A percentile compares a stretch with the other conserved stretches of the same genome.
These are phyloP conservation scores for Gopherus flavomarginatus DNA, from an alignment of 2,113 vertebrate genomes.

Conservation along the genomic window DNA sequence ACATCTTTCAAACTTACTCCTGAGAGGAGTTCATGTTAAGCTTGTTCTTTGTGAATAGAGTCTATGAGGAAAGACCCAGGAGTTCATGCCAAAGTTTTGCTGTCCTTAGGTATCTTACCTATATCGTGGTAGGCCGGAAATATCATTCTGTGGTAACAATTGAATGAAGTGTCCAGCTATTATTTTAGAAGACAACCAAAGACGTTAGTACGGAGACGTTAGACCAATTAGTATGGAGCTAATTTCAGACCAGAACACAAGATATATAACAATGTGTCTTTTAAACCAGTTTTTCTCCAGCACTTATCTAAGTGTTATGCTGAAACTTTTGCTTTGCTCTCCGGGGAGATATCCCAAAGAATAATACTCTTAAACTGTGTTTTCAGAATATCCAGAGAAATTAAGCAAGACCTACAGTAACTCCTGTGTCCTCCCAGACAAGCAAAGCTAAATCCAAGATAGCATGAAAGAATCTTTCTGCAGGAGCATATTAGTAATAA, in stretches of 20 bases:
- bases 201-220: no score
- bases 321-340: background rate
- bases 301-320: background rate
- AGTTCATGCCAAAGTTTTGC: constrained; percentile 3
- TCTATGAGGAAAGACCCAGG: background rate
- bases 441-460: background rate
- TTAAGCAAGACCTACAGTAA: background rate
- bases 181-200: background rate
- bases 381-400: constrained; percentile 2
- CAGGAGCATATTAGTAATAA: background rate
- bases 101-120: background rate
- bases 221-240: background rate
- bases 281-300: background rate
- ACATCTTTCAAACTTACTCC: background rate
- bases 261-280: background rate
- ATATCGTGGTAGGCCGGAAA: constrained; percentile 4
- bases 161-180: background rate
- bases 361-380: background rate
- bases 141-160: constrained; percentile 7
- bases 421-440: background rate
- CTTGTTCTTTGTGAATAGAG: background rate
- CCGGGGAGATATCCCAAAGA: background rate
- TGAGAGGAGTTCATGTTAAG: background rate
- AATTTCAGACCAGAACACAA: background rate
- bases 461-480: background rate